Percentiles rank a stretch among this genome's conserved stretches.
Conservation (phyloP, 2,113 vertebrate species). For the Pterocles orientalis region DNA sequence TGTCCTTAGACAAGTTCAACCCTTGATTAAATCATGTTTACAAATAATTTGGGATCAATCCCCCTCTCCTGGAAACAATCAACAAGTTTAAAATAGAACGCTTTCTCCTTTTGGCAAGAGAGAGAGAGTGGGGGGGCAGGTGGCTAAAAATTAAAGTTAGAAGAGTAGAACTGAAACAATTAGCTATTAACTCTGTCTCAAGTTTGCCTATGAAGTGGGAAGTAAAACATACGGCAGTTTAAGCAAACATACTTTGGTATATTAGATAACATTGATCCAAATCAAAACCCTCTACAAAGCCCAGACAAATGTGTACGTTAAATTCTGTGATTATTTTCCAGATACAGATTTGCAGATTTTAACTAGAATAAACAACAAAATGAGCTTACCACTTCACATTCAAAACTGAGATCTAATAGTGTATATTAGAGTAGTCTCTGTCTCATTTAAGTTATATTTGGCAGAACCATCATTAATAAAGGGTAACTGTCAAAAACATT, state of each 20-base stretch:
- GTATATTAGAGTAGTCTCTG: not conserved
- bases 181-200: not conserved
- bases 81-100: not conserved
- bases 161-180: not conserved
- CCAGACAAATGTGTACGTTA: not conserved
- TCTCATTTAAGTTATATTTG: not conserved
- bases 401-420: not conserved
- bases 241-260: not conserved
- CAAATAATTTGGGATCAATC: slow-evolving; percentile 17
- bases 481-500: not conserved
- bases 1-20: slow-evolving; percentile 23
- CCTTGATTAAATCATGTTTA: slow-evolving; percentile 18
- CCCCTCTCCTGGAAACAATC: not conserved
- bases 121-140: not conserved
- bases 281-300: not conserved
- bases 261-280: not conserved
- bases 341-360: not conserved
- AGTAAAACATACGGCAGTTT: not conserved
- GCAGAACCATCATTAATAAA: not conserved
- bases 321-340: not conserved
- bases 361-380: not conserved
- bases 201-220: not conserved
- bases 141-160: not conserved
- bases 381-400: not conserved
- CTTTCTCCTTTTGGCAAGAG: not conserved